Conservation (phyloP, 1,140 invertebrate species). For the Leptinotarsa lineolata region DNA sequence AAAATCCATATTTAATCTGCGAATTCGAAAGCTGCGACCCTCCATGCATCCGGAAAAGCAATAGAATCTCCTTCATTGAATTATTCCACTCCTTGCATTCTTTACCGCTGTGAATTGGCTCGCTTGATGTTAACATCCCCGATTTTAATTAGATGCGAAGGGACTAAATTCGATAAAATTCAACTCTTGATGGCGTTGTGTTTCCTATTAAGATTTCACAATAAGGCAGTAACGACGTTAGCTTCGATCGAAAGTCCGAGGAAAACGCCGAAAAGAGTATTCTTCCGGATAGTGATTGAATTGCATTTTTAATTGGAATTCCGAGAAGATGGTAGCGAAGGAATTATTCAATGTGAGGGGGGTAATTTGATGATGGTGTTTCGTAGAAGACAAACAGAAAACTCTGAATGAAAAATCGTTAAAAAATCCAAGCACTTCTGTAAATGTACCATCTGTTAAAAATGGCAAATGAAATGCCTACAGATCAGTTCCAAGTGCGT, state of each 20-base stretch:
- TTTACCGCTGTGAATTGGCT: slow-evolving; percentile 12
- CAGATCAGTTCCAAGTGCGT: too few species aligned
- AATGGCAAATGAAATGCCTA: too few species aligned
- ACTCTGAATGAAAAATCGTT: too few species aligned
- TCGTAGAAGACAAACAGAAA: too few species aligned
- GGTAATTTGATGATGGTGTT: too few species aligned
- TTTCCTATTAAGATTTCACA: slow-evolving; percentile 13
- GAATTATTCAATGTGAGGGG: too few species aligned
- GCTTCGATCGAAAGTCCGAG: neutral
- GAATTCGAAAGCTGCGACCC: neutral
- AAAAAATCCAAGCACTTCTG: too few species aligned
- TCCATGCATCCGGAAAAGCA: slow-evolving; percentile 2
- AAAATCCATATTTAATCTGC: neutral
- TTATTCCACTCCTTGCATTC: slow-evolving; percentile 8
- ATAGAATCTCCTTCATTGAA: slow-evolving; percentile 10
- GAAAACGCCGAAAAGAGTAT: too few species aligned
- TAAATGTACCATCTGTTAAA: too few species aligned
- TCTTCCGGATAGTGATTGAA: too few species aligned
- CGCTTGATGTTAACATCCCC: slow-evolving; percentile 7
- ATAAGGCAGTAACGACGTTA: neutral
- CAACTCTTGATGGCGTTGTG: slow-evolving; percentile 11
- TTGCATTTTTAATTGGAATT: too few species aligned
- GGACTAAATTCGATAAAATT: slow-evolving; percentile 11
- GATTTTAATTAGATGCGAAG: slow-evolving; percentile 12
- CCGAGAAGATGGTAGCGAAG: too few species aligned